Conservation (phyloP, 2,888 invertebrate genomes). For the Tuta absoluta region DNA sequence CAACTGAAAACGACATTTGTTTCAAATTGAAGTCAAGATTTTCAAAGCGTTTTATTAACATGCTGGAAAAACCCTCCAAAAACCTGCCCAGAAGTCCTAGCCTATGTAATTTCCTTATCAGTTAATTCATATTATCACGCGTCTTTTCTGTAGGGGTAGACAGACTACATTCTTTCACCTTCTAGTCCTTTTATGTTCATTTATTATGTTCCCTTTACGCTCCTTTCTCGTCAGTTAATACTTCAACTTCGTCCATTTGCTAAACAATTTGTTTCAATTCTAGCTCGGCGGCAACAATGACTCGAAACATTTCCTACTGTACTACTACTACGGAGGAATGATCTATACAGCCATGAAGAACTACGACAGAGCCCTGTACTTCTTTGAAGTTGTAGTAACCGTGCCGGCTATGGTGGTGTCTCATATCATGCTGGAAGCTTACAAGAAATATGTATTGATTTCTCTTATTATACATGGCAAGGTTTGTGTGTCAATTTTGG, state of each 20-base stretch:
- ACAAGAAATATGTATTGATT: conserved; percentile 97
- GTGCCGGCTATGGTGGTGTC: conserved; percentile 97
- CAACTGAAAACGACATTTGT: too few species aligned
- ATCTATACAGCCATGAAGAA: conserved; percentile 96
- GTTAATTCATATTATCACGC: too few species aligned
- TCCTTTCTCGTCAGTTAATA: too few species aligned
- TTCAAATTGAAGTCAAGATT: too few species aligned
- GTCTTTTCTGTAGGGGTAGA: too few species aligned
- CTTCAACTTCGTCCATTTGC: neutral
- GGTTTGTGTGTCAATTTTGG: conserved; percentile 64
- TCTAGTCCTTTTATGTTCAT: too few species aligned
- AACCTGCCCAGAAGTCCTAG: too few species aligned
- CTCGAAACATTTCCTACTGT: conserved; percentile 94
- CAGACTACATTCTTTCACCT: too few species aligned
- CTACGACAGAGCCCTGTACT: conserved; percentile 95
- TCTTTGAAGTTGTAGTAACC: conserved; percentile 97
- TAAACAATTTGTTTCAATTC: neutral
- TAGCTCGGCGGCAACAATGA: conserved; percentile 89
- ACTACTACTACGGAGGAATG: conserved; percentile 99
- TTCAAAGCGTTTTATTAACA: too few species aligned
- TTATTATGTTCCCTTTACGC: too few species aligned
- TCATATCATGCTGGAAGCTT: conserved; percentile 98
- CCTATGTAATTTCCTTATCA: too few species aligned
- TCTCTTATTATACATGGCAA: conserved; percentile 96
- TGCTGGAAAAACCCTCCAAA: too few species aligned